Conservation (phyloP, 2,797 vertebrate species). For the Xenops minutus region DNA sequence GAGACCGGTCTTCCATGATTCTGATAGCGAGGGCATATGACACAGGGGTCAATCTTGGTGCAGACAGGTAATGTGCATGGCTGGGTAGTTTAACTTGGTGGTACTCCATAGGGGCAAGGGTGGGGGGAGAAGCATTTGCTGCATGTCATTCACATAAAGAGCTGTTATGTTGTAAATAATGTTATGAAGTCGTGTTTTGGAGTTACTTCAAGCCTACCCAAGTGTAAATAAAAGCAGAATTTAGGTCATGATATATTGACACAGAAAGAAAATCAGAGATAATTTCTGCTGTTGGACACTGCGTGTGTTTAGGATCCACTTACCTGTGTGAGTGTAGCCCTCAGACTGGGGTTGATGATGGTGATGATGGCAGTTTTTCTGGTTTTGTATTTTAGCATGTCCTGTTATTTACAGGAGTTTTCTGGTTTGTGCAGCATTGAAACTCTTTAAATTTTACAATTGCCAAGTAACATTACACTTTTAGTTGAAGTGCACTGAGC, state of each 20-base stretch:
- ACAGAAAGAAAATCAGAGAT: background rate
- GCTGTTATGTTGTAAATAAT: background rate
- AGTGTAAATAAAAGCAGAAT: background rate
- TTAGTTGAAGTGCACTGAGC: background rate
- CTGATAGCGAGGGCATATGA: constrained; percentile 90
- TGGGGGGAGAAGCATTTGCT: background rate
- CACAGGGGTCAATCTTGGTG: constrained; percentile 82
- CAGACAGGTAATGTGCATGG: constrained; percentile 82
- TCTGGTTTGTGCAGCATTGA: background rate
- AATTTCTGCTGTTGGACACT: background rate
- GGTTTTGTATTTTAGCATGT: background rate
- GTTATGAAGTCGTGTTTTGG: background rate
- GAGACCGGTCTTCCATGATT: constrained; percentile 93
- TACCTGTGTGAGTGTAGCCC: background rate
- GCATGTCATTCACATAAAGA: background rate
- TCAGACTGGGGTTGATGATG: background rate
- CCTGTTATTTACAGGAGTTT: background rate
- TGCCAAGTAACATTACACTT: background rate
- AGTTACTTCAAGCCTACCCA: background rate
- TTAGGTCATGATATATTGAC: background rate
- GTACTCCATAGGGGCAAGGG: background rate
- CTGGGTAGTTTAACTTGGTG: background rate
- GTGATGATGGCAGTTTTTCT: background rate
- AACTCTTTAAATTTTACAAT: background rate
- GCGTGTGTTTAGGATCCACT: background rate